Base-by-base conservation (phyloP, 2,113 vertebrate genomes). In the Lontra canadensis region DNA sequence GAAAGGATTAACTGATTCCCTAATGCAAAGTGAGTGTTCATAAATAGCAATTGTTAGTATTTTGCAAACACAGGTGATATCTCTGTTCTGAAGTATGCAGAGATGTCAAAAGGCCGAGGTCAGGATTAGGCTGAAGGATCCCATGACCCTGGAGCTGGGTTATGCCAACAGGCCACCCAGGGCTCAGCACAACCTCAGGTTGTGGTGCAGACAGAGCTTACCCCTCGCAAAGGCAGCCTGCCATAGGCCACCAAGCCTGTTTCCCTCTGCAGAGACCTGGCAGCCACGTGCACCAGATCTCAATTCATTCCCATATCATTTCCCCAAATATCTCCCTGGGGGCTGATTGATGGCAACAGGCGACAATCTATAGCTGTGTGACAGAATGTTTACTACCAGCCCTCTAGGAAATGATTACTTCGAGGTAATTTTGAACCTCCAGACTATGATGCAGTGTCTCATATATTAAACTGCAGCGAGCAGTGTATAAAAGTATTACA, bases 321-420 rank as follows among this genome's bases (percentile, higher is more conserved):
- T 94, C 63, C 91, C 42, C 1, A 20, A 26, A 71, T 21, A 67
- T 57, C 92, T 96, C 96, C 73, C 95, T 93, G 25, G 76, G 92
- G 94, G 15, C 95, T 90, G 88, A 95, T 47, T 29, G 83, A 67
- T 90, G 74, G 39, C 2, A 93, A 96, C 96, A 95, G 94, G 93
- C 3, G 12, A 97, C 79, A 96, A 97, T 88, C 97, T 80, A 95
- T 85, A 89, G 97, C 87, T 63, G 20, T 55, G 86, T 93, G 95
- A 96, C 94, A 88, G 96, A 95, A 74, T 29, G 86, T 96, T 97
- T 96, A 95, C 44, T 76, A 94, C 96, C 97, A 79, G 74, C 88
- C 87, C 21, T 31, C 95, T 94, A 97, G 96, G 95, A 98, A 97
- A 96, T 98, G 97, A 97, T 95, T 96, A 71, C 92, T 98, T 93